A percentile compares a stretch with the other conserved stretches of the same genome.
phyloP scores from a whole-genome alignment of 2,113 vertebrate species.

The human (Homo sapiens) region DNA sequence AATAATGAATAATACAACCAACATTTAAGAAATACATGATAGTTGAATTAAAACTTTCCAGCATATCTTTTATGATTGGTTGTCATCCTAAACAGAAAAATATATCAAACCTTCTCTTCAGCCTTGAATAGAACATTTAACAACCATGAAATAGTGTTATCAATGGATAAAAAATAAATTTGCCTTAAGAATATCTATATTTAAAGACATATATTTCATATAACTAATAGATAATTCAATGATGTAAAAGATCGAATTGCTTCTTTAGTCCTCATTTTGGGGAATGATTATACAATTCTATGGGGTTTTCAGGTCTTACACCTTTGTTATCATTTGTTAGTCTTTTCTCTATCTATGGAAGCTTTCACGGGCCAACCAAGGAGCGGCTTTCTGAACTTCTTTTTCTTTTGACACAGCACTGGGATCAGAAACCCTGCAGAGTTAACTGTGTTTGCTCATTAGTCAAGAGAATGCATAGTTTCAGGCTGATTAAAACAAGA shows the following conservation, averaged over 20 bases:
- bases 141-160: background rate
- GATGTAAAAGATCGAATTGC: background rate
- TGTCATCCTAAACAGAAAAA: background rate
- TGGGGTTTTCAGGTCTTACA: background rate
- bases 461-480: background rate
- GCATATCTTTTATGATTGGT: background rate
- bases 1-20: constrained; percentile 3
- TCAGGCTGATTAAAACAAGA: background rate
- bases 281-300: background rate
- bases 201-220: background rate
- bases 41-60: background rate
- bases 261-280: background rate
- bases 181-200: background rate
- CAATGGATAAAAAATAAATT: background rate
- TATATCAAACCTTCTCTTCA: background rate
- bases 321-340: background rate
- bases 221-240: constrained; percentile 7
- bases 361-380: background rate
- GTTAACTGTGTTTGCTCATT: background rate
- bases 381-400: background rate
- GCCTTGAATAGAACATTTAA: background rate
- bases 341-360: background rate
- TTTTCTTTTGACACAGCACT: background rate
- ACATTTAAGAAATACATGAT: background rate
- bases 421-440: background rate